These are phyloP conservation scores for Neomonachus schauinslandi DNA, from an alignment of 2,113 vertebrate species.

Conservation along the genomic window DNA sequence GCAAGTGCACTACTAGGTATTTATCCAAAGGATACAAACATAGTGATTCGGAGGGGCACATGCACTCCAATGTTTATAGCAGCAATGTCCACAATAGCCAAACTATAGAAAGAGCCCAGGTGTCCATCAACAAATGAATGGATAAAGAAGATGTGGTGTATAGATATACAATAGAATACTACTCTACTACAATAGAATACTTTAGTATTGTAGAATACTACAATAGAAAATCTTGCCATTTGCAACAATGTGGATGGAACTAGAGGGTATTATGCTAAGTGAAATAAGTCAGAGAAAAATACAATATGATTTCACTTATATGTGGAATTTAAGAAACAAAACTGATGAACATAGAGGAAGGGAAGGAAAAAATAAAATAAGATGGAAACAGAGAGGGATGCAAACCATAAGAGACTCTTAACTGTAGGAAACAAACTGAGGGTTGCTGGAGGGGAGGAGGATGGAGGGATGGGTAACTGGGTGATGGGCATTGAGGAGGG, in stretches of 20 bases:
- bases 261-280: neutral
- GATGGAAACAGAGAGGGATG: neutral
- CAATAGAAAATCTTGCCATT: neutral
- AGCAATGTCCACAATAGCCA: neutral
- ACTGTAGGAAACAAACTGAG: neutral
- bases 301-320: neutral
- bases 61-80: neutral
- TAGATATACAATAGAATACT: neutral
- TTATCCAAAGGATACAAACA: neutral
- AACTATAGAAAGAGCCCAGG: neutral
- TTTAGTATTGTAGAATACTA: neutral
- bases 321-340: neutral
- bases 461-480: neutral
- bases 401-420: neutral
- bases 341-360: neutral
- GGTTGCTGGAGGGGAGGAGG: neutral
- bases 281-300: neutral
- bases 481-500: neutral
- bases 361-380: neutral
- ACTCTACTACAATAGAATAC: neutral
- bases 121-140: neutral
- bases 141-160: neutral
- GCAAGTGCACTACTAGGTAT: neutral
- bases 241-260: neutral
- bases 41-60: neutral